Conservation (phyloP, 2,888 invertebrate species). For the Neria commutata region DNA sequence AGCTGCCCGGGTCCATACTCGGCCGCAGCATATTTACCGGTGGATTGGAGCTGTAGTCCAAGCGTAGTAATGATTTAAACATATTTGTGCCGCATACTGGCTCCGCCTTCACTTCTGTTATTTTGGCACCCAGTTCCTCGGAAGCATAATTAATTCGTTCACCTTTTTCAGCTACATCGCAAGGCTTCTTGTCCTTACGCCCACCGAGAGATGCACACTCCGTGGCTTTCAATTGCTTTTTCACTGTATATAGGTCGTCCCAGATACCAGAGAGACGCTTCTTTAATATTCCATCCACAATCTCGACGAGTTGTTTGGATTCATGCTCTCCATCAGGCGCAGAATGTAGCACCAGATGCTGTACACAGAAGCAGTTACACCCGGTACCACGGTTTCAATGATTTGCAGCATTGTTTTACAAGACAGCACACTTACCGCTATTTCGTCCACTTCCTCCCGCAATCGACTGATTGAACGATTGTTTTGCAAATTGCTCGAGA, state of each 20-base stretch:
- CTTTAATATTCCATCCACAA: conserved; percentile 39
- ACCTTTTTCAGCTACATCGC: not conserved
- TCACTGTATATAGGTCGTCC: conserved; percentile 46
- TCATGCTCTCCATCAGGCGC: conserved; percentile 15
- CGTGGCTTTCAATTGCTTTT: conserved; percentile 34
- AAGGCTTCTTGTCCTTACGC: not conserved
- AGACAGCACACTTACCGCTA: conserved; percentile 33
- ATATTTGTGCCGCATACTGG: conserved; percentile 38
- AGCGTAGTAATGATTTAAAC: conserved; percentile 36
- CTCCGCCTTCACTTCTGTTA: conserved; percentile 34
- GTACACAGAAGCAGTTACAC: conserved; percentile 28
- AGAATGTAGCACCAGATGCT: conserved; percentile 32
- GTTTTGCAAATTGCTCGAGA: conserved; percentile 35
- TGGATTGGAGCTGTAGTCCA: conserved; percentile 46
- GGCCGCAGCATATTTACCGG: conserved; percentile 44
- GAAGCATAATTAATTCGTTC: conserved; percentile 46
- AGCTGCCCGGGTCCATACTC: conserved; percentile 41
- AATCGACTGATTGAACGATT: conserved; percentile 31
- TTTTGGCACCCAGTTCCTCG: conserved; percentile 46
- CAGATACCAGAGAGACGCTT: conserved; percentile 40
- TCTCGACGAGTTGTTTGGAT: conserved; percentile 30
- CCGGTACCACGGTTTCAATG: not conserved
- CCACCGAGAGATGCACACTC: conserved; percentile 16
- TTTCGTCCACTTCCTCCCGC: conserved; percentile 40
- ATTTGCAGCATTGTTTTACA: not conserved